Conservation (phyloP, 2,113 vertebrate species). For the Neotoma lepida region DNA sequence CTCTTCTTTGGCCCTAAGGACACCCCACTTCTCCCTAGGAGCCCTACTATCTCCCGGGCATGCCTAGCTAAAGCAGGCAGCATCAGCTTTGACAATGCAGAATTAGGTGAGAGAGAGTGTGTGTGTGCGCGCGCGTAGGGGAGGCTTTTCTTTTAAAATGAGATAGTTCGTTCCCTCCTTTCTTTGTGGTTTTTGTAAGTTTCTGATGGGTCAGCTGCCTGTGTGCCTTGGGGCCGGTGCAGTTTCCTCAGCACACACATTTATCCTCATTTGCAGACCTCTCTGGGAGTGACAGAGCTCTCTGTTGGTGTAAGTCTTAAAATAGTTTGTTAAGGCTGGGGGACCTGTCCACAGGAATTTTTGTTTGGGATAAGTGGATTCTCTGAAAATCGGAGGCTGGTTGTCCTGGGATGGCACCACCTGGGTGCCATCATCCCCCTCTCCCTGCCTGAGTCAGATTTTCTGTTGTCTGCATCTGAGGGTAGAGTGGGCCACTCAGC, state of each 20-base stretch:
- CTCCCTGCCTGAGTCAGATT: not conserved
- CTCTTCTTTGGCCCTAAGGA: constrained; percentile 51
- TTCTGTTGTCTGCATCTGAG: not conserved
- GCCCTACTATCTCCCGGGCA: constrained; percentile 41
- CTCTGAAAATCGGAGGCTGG: constrained; percentile 20
- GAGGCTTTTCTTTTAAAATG: not conserved
- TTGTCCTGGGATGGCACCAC: not conserved
- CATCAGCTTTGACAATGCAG: not conserved
- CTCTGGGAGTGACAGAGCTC: constrained; percentile 74
- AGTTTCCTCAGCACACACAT: constrained; percentile 80
- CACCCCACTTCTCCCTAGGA: constrained; percentile 43
- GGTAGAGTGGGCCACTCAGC: not conserved
- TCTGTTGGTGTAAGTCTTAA: constrained; percentile 81
- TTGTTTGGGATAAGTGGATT: not conserved
- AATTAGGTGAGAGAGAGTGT: constrained; percentile 14
- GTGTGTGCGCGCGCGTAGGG: not conserved
- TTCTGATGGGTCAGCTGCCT: constrained; percentile 83
- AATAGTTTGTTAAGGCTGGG: constrained; percentile 81
- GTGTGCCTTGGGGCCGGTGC: constrained; percentile 91
- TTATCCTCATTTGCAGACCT: constrained; percentile 82
- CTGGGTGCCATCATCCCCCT: not conserved
- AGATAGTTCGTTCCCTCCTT: not conserved
- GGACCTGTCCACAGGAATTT: constrained; percentile 83
- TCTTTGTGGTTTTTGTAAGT: constrained; percentile 12
- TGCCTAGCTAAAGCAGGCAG: constrained; percentile 23